Percentiles rank a stretch among this genome's conserved stretches.
These are phyloP conservation scores for Parotocinclus haroldoi DNA, from an alignment of 2,797 vertebrate genomes.

Conservation along the genomic window DNA sequence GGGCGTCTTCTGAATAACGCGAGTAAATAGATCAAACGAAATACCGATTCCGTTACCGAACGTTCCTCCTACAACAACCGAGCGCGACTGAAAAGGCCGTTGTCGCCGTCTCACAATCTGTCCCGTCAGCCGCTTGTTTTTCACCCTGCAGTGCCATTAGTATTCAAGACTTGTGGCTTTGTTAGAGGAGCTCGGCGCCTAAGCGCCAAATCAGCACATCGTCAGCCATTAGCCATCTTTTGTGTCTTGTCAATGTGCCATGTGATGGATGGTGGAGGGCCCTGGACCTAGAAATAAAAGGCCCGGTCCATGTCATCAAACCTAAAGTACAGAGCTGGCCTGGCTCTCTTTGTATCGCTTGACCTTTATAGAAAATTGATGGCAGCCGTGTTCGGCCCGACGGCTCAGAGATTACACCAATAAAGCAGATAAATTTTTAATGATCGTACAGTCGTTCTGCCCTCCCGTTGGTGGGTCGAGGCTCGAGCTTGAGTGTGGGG, in stretches of 20 bases:
- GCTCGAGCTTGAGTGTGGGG: not conserved
- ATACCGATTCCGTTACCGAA: too few relatives aligned
- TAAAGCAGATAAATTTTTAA: constrained; percentile 53
- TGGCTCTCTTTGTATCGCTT: constrained; percentile 24
- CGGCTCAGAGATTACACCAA: constrained; percentile 53
- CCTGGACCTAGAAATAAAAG: not conserved
- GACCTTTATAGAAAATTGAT: constrained; percentile 21
- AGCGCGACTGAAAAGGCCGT: too few relatives aligned
- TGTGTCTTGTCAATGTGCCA: not conserved
- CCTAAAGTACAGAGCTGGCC: constrained; percentile 23
- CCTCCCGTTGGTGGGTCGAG: constrained; percentile 4
- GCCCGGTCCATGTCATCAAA: not conserved
- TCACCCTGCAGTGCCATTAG: not conserved
- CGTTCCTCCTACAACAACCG: too few relatives aligned
- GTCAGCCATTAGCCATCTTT: constrained; percentile 11
- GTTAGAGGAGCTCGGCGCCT: not conserved
- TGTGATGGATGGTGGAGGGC: constrained; percentile 3
- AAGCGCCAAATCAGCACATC: constrained; percentile 10
- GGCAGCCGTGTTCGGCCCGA: constrained; percentile 38
- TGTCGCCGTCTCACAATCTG: too few relatives aligned
- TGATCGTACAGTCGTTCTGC: constrained; percentile 39
- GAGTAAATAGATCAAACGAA: too few relatives aligned
- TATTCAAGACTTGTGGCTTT: constrained; percentile 2
- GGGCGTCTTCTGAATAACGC: too few relatives aligned
- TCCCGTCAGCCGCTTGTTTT: not conserved